Evolutionary conservation across 2,888 invertebrate genomes (phyloP), one percentile per base, ranked within the genome.

Genomic region (Scelioninae gen. 2): DNA sequence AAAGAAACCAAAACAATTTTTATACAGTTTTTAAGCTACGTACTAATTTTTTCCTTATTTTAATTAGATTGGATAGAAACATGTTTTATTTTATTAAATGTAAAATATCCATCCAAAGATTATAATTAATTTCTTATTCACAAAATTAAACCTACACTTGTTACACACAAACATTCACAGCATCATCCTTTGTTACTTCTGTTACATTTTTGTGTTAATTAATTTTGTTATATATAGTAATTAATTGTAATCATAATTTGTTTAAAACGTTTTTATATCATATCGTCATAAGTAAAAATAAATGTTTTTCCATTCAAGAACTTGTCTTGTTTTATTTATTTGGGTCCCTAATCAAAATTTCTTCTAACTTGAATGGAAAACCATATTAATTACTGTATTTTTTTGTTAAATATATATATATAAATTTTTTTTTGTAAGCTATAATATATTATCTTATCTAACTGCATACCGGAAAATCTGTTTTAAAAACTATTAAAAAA

Each of bases 231-330:
- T 48, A 37, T 25, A 7, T 28, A 43, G n/a, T n/a, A 31, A 45
- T 58, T 39, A 16, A 77, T 78, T 78, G 76, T n/a, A n/a, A n/a
- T n/a, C n/a, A n/a, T 80, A 77, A 71, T 72, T 53, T 64, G 72
- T 68, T 45, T 57, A 65, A 58, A 57, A 48, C 63, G 37, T 75
- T 70, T n/a, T 70, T 74, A 72, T 78, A 74, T 78, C 77, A 75
- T 76, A 76, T 75, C 53, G 79, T 80, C 76, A 78, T 81, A 78
- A 83, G 80, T 80, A 82, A 81, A 85, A 85, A 85, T 85, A 85
- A 85, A 85, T 81, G 84, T 85, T 85, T 85, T 85, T 85, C 85
- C 85, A 85, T 85, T 85, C 85, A 84, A 85, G 84, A 81, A n/a
- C 79, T 84, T 78, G 83, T 83, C 81, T 84, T 74, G 81, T 78